phyloP scores from a whole-genome alignment of 2,113 vertebrate genomes.

The Phyllostomus discolor region DNA sequence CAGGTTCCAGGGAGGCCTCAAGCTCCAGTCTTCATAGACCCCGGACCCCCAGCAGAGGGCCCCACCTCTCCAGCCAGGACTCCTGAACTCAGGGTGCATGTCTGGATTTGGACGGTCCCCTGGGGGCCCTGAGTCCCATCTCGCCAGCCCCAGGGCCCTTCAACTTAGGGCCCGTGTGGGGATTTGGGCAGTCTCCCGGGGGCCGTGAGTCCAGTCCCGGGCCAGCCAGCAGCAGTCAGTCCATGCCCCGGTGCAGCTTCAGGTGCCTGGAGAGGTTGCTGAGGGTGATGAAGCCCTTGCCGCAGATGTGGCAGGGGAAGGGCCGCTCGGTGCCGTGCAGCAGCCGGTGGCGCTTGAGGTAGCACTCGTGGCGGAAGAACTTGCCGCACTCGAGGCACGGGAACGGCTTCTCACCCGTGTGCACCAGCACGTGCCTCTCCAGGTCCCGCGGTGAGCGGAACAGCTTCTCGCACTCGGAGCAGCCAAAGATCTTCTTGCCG shows the following conservation, averaged over 20 bases:
- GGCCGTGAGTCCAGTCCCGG: not conserved
- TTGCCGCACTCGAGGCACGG: slow-evolving; percentile 77
- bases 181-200: not conserved
- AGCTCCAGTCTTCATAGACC: not conserved
- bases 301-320: slow-evolving; percentile 75
- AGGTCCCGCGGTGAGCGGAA: slow-evolving; percentile 76
- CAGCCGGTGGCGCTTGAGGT: slow-evolving; percentile 78
- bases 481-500: slow-evolving; percentile 75
- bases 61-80: not conserved
- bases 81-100: not conserved
- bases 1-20: not conserved
- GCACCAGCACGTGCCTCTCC: slow-evolving; percentile 78
- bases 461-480: slow-evolving; percentile 77
- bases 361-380: slow-evolving; percentile 79
- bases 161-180: not conserved
- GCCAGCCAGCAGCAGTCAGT: slow-evolving; percentile 10
- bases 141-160: not conserved
- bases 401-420: slow-evolving; percentile 79
- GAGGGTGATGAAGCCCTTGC: slow-evolving; percentile 78
- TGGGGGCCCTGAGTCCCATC: not conserved
- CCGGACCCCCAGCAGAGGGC: not conserved
- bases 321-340: slow-evolving; percentile 75
- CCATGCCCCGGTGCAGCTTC: slow-evolving; percentile 77
- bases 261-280: slow-evolving; percentile 78
- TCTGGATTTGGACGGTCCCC: not conserved